Evolutionary conservation across 2,888 invertebrate genomes (phyloP), one percentile per base, ranked within the genome.

Genomic region (Nymphalis c-album): DNA sequence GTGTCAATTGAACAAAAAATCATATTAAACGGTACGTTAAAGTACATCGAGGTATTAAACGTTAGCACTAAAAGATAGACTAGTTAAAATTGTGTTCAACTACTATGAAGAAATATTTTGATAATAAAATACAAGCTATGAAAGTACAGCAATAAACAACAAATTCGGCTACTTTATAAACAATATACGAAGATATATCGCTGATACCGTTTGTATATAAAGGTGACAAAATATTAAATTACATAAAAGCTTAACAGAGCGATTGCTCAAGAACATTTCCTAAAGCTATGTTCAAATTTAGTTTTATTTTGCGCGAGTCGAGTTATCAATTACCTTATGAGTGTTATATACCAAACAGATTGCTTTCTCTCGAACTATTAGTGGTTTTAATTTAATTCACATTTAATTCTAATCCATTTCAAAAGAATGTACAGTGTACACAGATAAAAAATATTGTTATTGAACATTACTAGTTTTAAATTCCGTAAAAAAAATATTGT

Each of bases 81-180:
- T 91, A 90, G 90, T 86, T n/a, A 80, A 82, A 55, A 83, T 84
- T 86, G 84, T 88, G 85, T 86, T 85, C 83, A 78, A 31, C 81
- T 85, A 82, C 46, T 60, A 57, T 48, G 61, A 66, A 66, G 61
- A 66, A 20, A 66, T 61, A 57, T 66, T 40, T 73, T 66, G 60
- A 40, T 55, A 61, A 60, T 69, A 40, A 55, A 64, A 65, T 60
- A 60, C 53, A 71, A 69, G 59, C 67, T 67, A 71, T 72, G 77
- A 77, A 77, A 76, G 75, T 77, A 80, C 74, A 79, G 80, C 79
- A 84, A 87, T 80, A 60, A 83, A 80, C 80, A 84, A 87, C 80
- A 60, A 83, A 80, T 80, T 81, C 77, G 64, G 69, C 78, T 78
- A 80, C 75, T 76, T 79, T 35, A 53, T 46, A 17, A 46, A 18